phyloP scores from a whole-genome alignment of 2,113 vertebrate genomes.

The Neoarius graeffei region DNA sequence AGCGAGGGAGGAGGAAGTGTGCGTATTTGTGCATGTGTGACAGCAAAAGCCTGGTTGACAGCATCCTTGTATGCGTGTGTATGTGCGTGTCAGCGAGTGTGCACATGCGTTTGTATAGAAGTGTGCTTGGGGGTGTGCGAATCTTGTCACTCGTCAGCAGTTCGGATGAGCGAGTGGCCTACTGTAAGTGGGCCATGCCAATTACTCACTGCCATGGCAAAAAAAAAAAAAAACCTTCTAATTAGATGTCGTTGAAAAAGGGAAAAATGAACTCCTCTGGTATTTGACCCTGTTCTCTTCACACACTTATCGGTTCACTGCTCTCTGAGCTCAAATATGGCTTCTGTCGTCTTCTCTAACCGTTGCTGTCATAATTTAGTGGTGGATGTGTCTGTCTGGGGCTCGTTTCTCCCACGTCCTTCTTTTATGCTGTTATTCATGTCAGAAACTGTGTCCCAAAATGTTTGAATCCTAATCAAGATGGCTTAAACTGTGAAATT shows the following conservation, averaged over 20 bases:
- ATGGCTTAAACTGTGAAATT: background rate
- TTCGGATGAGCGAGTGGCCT: slow-evolving; percentile 38
- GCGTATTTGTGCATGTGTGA: slow-evolving; percentile 42
- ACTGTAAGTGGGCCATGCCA: slow-evolving; percentile 62
- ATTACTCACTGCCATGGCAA: slow-evolving; percentile 56
- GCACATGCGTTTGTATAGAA: slow-evolving; percentile 34
- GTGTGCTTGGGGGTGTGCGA: slow-evolving; percentile 53
- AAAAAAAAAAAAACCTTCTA: slow-evolving; percentile 54
- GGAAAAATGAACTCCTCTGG: slow-evolving; percentile 57
- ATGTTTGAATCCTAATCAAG: background rate
- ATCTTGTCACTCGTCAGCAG: slow-evolving; percentile 47
- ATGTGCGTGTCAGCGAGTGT: slow-evolving; percentile 22
- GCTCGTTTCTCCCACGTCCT: background rate
- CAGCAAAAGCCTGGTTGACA: slow-evolving; percentile 46
- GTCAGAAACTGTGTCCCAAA: background rate
- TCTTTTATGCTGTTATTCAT: background rate
- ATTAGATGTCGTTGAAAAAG: slow-evolving; percentile 56
- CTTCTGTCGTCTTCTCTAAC: background rate
- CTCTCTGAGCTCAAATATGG: background rate
- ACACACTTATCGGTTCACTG: background rate
- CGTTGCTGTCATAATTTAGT: background rate
- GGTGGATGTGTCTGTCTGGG: background rate
- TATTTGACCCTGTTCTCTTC: slow-evolving; percentile 59
- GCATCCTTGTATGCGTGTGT: slow-evolving; percentile 38
- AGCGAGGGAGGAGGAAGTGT: background rate